These are phyloP conservation scores for Acleris laterana DNA, from an alignment of 2,888 invertebrate genomes.

Conservation along the genomic window DNA sequence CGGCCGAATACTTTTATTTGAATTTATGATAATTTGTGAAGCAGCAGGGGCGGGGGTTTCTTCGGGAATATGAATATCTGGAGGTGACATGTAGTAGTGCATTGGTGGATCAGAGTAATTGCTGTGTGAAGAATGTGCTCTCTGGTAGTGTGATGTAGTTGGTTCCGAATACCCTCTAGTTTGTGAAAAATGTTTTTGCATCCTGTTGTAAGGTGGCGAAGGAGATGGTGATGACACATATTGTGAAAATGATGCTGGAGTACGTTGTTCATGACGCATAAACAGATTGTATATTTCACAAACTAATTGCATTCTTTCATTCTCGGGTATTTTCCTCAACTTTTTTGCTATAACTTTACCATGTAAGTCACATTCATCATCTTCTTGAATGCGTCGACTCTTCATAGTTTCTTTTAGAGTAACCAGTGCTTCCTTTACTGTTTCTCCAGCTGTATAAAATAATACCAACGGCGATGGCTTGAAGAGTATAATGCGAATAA, in stretches of 20 bases:
- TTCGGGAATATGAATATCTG: slow-evolving; percentile 31
- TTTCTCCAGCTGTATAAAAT: slow-evolving; percentile 27
- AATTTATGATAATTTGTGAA: slow-evolving; percentile 31
- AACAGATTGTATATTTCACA: slow-evolving; percentile 37
- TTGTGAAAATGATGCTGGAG: slow-evolving; percentile 22
- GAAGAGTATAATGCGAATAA: no score
- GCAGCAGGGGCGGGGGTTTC: slow-evolving; percentile 32
- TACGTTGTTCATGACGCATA: slow-evolving; percentile 30
- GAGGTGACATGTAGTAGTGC: slow-evolving; percentile 22
- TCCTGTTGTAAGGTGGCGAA: slow-evolving; percentile 27
- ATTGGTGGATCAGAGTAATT: slow-evolving; percentile 23
- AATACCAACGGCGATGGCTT: no score
- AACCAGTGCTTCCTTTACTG: slow-evolving; percentile 32
- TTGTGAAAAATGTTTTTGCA: slow-evolving; percentile 24
- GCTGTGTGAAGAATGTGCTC: slow-evolving; percentile 25
- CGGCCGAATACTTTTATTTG: slow-evolving; percentile 19
- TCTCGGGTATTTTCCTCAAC: slow-evolving; percentile 32
- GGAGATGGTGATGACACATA: slow-evolving; percentile 28
- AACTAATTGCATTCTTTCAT: slow-evolving; percentile 27
- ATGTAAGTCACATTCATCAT: slow-evolving; percentile 37
- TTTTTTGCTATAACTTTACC: slow-evolving; percentile 38
- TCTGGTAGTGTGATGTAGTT: slow-evolving; percentile 26
- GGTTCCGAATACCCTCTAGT: slow-evolving; percentile 24
- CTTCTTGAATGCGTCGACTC: slow-evolving; percentile 26
- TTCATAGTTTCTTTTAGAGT: slow-evolving; percentile 34